Conservation (phyloP, 2,888 invertebrate genomes). For the Dilophus febrilis region DNA sequence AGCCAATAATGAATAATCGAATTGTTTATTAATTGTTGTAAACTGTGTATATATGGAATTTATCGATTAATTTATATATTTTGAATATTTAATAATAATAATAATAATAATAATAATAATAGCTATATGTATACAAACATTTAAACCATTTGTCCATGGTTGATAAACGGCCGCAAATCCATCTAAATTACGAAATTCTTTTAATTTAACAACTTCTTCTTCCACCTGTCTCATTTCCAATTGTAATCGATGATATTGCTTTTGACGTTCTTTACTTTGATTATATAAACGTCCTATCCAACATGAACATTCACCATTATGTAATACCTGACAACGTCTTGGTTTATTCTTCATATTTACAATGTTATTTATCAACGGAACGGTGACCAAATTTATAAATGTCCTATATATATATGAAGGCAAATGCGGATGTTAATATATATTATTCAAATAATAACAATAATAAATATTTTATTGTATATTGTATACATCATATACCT, state of each 20-base stretch:
- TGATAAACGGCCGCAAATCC: slow-evolving; percentile 37
- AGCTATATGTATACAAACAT: slow-evolving; percentile 22
- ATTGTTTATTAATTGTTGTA: slow-evolving; percentile 17
- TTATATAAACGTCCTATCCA: slow-evolving; percentile 14
- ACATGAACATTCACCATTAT: slow-evolving; percentile 15
- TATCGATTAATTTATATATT: no score
- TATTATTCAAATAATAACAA: no score
- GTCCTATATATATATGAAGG: slow-evolving; percentile 21
- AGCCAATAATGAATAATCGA: slow-evolving; percentile 32
- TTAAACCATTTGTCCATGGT: slow-evolving; percentile 15
- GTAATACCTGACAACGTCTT: slow-evolving; percentile 12
- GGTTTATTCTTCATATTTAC: slow-evolving; percentile 12
- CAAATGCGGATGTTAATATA: no score
- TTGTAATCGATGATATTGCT: slow-evolving; percentile 12
- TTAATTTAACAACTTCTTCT: slow-evolving; percentile 26
- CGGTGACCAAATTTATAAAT: slow-evolving; percentile 32
- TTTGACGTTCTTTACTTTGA: slow-evolving; percentile 11
- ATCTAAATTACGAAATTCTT: slow-evolving; percentile 31
- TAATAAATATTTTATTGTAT: not conserved
- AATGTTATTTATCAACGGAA: slow-evolving; percentile 20
- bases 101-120: not conserved
- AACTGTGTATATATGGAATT: no score
- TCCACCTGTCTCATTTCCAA: slow-evolving; percentile 21
- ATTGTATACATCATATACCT: slow-evolving; percentile 29
- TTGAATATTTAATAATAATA: not conserved